phyloP scores from a whole-genome alignment of 2,888 invertebrate genomes.

The Agonopterix subpropinquella region DNA sequence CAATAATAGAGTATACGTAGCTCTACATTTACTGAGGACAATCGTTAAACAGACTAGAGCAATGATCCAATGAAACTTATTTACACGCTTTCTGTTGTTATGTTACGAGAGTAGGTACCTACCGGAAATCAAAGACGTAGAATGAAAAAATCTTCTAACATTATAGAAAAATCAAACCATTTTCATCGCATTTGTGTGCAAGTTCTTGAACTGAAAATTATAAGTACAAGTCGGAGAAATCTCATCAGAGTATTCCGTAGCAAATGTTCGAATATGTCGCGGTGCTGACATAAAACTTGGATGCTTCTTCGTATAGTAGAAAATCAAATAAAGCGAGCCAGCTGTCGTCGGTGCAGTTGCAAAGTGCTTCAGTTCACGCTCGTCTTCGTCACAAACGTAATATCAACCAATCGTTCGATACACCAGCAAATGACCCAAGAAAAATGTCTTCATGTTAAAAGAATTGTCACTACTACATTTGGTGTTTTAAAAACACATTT shows the following conservation, averaged over 20 bases:
- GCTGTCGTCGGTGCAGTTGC: conserved; percentile 55
- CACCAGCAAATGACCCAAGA: conserved; percentile 28
- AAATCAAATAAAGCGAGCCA: conserved; percentile 64
- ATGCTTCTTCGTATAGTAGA: conserved; percentile 44
- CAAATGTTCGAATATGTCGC: conserved; percentile 31
- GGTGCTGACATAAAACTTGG: conserved; percentile 44
- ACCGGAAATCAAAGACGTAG: too few species aligned
- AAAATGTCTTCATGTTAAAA: conserved; percentile 21
- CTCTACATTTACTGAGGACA: conserved; percentile 27
- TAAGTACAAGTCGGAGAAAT: conserved; percentile 25
- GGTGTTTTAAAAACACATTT: not conserved
- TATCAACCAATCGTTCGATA: conserved; percentile 32
- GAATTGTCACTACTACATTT: too few species aligned
- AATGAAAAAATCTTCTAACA: too few species aligned
- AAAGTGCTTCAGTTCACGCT: conserved; percentile 42
- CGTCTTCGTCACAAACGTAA: conserved; percentile 51
- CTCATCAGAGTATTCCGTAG: conserved; percentile 30
- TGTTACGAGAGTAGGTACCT: not conserved
- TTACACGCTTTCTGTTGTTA: conserved; percentile 8
- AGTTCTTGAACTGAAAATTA: conserved; percentile 11
- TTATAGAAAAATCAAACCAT: too few species aligned
- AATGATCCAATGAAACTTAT: conserved; percentile 10
- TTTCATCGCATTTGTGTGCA: not conserved
- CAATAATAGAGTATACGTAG: conserved; percentile 31
- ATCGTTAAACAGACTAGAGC: conserved; percentile 10